Base-by-base conservation (phyloP, 2,113 vertebrate genomes). In the Sceloporus undulatus region DNA sequence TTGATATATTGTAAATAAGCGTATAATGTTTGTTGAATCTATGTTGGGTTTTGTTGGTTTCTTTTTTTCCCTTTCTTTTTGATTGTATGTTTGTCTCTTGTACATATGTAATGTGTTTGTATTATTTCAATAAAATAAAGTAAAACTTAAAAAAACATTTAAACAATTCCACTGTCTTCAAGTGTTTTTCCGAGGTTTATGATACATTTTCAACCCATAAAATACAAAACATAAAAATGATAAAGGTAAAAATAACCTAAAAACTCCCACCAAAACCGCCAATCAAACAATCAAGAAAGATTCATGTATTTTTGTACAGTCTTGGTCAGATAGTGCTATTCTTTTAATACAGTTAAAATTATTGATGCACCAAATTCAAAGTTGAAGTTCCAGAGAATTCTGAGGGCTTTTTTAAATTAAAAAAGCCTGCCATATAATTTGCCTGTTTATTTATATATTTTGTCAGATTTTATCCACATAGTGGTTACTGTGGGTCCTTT, bases 381-480 rank as follows among this genome's bases (percentile, higher is more conserved):
- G 52, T 9, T 3, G 25, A 65, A 62, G 18, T 3, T 62, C 56
- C 16, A 21, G 48, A 19, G 34, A 73, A 29, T 29, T 4, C 38
- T 68, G 42, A 82, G 62, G n/a, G 19, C 13, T 62, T 19, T n/a
- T 62, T 34, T 9, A 9, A 59, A 34, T 34, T 34, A 34, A 78
- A 52, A 29, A 56, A 59, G 3, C 25, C 29, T 34, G 79, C 18
- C 9, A 84, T 54, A 56, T 34, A 73, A 73, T 23, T 42, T 21
- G 29, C 48, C n/a, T 52, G n/a, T 77, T 68, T 5, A 21, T 85
- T 66, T 16, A 7, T 79, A 29, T 78, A 25, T 18, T 13, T 1
- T n/a, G 74, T 29, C n/a, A 79, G 0, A 0, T 3, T 40, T 2
- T 0, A 40, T 76, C 82, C 23, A 25, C n/a, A 34, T 1, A 16